Percentiles rank a stretch among this genome's conserved stretches.
Conservation (phyloP, 2,113 vertebrate genomes). For the Pangasianodon gigas region DNA sequence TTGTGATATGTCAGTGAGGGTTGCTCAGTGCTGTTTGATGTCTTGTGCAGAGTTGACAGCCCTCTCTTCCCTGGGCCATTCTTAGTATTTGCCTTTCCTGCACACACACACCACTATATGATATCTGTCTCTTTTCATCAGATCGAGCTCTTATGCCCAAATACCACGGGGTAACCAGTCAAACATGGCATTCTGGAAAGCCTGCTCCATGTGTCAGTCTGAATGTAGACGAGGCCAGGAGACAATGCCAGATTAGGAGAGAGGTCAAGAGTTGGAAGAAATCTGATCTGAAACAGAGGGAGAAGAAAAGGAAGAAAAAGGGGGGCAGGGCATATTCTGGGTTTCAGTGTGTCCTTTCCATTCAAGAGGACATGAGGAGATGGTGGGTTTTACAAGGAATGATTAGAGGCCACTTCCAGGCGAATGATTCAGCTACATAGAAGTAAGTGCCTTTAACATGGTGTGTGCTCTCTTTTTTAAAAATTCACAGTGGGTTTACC, state of each 20-base stretch:
- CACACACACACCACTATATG: slow-evolving; percentile 60
- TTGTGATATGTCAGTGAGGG: slow-evolving; percentile 67
- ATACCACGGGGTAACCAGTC: slow-evolving; percentile 66
- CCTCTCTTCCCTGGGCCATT: slow-evolving; percentile 64
- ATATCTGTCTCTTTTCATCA: slow-evolving; percentile 72
- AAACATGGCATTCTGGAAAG: slow-evolving; percentile 42
- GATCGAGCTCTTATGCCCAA: slow-evolving; percentile 60
- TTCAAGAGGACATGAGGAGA: neutral
- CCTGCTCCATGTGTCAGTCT: slow-evolving; percentile 47
- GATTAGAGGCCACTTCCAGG: neutral
- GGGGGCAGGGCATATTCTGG: neutral
- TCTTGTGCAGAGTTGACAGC: slow-evolving; percentile 69
- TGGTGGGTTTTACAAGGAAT: neutral
- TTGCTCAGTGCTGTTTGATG: slow-evolving; percentile 61
- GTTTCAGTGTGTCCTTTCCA: neutral
- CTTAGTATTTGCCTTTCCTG: slow-evolving; percentile 70
- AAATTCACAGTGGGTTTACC: slow-evolving; percentile 10
- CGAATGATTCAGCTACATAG: too few relatives aligned
- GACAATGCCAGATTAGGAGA: slow-evolving; percentile 36
- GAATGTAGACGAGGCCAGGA: slow-evolving; percentile 14
- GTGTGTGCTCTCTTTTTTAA: neutral
- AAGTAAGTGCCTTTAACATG: neutral
- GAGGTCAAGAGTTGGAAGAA: slow-evolving; percentile 12
- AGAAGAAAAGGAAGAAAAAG: neutral
- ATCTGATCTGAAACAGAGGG: neutral